Evolutionary conservation across 2,113 vertebrate species (phyloP).

Genomic region (Amblyornis subalaris): DNA sequence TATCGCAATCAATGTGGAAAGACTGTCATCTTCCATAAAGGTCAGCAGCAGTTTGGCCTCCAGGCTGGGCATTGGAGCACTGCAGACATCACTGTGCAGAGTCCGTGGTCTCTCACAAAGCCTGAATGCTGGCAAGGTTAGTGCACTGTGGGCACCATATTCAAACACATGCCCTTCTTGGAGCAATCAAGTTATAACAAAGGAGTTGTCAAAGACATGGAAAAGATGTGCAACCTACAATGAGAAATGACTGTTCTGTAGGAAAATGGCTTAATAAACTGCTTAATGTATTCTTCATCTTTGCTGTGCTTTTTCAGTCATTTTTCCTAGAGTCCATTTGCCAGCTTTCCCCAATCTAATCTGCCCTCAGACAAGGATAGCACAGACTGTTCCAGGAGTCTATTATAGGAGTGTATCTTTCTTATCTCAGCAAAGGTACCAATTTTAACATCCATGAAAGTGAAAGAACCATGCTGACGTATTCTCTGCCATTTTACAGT

Average conservation of each 20-base stretch:
- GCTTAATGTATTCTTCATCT: not conserved
- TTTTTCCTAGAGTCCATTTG: not conserved
- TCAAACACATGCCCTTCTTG: not conserved
- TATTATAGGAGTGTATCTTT: not conserved
- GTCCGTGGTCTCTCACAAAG: rapidly evolving
- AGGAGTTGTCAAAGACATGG: not conserved
- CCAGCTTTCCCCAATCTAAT: not conserved
- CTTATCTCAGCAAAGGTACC: not conserved
- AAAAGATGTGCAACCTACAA: not conserved
- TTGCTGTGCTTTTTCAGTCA: not conserved
- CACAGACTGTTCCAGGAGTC: not conserved
- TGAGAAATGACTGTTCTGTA: not conserved
- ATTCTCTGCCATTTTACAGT: not conserved
- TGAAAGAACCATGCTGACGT: rapidly evolving
- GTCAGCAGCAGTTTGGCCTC: not conserved
- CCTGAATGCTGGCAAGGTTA: not conserved
- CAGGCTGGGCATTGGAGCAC: not conserved
- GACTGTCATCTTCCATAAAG: not conserved
- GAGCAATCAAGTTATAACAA: not conserved
- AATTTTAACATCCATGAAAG: not conserved
- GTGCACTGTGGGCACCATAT: not conserved
- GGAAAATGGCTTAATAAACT: not conserved
- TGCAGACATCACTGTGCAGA: not conserved
- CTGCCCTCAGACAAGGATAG: not conserved
- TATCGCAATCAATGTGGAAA: not conserved